These are phyloP conservation scores for Colistium nudipinnis DNA, from an alignment of 2,113 vertebrate species.

Conservation along the genomic window DNA sequence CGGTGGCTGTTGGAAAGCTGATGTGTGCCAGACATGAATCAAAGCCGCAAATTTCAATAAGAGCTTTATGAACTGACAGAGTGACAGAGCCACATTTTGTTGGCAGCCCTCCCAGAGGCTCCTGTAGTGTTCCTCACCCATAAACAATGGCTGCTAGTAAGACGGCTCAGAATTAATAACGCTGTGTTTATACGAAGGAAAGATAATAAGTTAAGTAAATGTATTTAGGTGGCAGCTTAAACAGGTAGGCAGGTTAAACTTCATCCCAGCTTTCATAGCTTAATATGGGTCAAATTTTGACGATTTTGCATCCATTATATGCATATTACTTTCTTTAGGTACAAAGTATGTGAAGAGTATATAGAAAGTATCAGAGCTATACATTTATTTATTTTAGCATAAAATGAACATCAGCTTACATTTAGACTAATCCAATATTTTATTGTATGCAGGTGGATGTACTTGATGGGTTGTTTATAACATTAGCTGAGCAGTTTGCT, in stretches of 20 bases:
- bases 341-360: background rate
- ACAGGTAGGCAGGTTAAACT: no score
- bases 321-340: background rate
- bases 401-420: background rate
- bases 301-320: background rate
- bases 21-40: slow-evolving; percentile 48
- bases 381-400: background rate
- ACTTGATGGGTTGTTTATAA: no score
- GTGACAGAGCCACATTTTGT: slow-evolving; percentile 26
- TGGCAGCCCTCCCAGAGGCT: slow-evolving; percentile 49
- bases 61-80: slow-evolving; percentile 46
- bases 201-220: background rate
- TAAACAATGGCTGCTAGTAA: slow-evolving; percentile 21
- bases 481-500: no score
- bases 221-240: background rate
- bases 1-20: slow-evolving; percentile 16
- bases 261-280: background rate
- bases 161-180: background rate
- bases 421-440: no score
- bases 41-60: slow-evolving; percentile 46
- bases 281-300: background rate
- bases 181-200: background rate
- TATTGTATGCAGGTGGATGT: no score
- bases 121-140: slow-evolving; percentile 7
- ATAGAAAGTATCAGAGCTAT: background rate